phyloP scores from a whole-genome alignment of 2,797 vertebrate genomes.

The Rhinogobio ventralis region DNA sequence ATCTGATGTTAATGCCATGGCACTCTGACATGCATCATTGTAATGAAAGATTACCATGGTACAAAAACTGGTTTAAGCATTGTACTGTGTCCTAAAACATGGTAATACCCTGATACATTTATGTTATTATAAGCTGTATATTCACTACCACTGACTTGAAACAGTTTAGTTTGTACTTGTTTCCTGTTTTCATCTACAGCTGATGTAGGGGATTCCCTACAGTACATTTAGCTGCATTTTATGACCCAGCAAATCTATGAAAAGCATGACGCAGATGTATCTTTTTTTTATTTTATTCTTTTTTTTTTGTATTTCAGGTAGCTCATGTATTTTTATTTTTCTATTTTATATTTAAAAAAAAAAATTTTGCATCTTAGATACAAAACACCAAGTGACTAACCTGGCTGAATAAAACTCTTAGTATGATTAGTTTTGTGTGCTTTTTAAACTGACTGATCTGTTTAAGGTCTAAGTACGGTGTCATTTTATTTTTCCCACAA shows the following conservation, averaged over 20 bases:
- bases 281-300: slow-evolving; percentile 65
- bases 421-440: slow-evolving; percentile 47
- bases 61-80: background rate
- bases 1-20: background rate
- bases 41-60: background rate
- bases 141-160: slow-evolving; percentile 1
- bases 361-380: slow-evolving; percentile 84
- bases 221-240: slow-evolving; percentile 62
- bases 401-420: slow-evolving; percentile 78
- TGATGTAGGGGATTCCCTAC: background rate
- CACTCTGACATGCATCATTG: background rate
- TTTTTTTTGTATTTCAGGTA: slow-evolving; percentile 76
- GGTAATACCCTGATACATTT: background rate
- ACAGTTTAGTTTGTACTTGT: background rate
- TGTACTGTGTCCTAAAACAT: background rate
- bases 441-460: background rate
- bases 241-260: slow-evolving; percentile 65
- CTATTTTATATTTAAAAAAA: slow-evolving; percentile 75
- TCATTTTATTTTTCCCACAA: background rate
- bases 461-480: background rate
- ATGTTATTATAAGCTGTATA: background rate
- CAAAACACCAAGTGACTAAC: slow-evolving; percentile 62
- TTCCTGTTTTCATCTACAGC: background rate
- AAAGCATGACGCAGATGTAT: slow-evolving; percentile 63
- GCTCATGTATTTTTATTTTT: slow-evolving; percentile 80